Evolutionary conservation across 2,113 vertebrate genomes (phyloP), one percentile per base, ranked within the genome.

Genomic region (Pampusana beccarii): DNA sequence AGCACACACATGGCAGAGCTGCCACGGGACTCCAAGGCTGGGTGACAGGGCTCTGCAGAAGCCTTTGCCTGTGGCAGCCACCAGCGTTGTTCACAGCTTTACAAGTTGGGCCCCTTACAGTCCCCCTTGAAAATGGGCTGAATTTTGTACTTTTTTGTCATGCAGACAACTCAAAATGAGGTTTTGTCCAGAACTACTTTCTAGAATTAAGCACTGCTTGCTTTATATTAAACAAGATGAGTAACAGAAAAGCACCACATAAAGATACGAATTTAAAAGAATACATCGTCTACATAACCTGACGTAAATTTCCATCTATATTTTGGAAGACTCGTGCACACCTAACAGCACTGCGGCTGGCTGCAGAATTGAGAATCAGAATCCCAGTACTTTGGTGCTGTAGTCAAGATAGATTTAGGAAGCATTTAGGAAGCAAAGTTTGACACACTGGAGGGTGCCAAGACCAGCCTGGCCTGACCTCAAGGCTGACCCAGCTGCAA

Each of bases 151-250:
- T 34, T 69, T 33, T 64, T 9, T 19, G 23, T 58, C 26, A 16
- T 0, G 0, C 11, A 10, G 31, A 74, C 16, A 74, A 40, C 21
- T 70, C 25, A 48, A 46, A 44, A 23, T 0, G 2, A 62, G 10
- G 19, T 26, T 92, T 74, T 65, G 17, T 21, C 33, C 73, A 44
- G 34, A 80, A 33, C 40, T 40, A 3, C 14, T 5, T 26, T 88
- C n/a, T 28, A 56, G 34, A 80, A 71, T 40, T 44, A 75, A 66
- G 62, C 34, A 29, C 10, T n/a, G 36, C 62, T 88, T 79, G 18
- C 25, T 69, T 78, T 78, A 14, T 34, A 42, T 36, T 36, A 44
- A 86, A 69, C 14, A 46, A 69, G 23, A 56, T 29, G 29, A 50
- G 33, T 21, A 54, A 38, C 10, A 31, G 40, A 53, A 57, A 48